Evolutionary conservation across 2,113 vertebrate species (phyloP).

Genomic region (Leiothrix lutea): DNA sequence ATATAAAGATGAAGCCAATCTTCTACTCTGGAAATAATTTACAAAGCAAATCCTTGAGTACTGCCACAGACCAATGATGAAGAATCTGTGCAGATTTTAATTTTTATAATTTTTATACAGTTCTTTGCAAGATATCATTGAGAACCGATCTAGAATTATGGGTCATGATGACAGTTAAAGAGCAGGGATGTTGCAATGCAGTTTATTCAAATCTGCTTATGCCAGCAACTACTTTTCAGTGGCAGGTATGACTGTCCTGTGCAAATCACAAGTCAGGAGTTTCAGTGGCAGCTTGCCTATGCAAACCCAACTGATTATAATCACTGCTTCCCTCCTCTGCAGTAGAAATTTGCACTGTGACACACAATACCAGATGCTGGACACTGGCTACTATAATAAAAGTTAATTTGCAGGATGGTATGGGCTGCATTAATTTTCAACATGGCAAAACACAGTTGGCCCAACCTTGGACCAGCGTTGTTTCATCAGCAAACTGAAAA

Average conservation of each 20-base stretch:
- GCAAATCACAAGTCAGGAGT: neutral
- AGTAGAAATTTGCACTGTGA: neutral
- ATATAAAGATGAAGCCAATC: neutral
- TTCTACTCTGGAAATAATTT: neutral
- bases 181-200: neutral
- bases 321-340: neutral
- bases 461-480: neutral
- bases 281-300: neutral
- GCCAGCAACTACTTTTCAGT: neutral
- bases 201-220: neutral
- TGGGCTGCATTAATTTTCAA: neutral
- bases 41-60: neutral
- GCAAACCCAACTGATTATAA: neutral
- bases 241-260: neutral
- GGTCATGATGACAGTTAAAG: neutral
- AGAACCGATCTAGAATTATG: neutral
- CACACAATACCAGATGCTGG: neutral
- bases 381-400: constrained; percentile 44
- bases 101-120: neutral
- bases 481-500: constrained; percentile 39
- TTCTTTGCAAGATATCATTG: neutral
- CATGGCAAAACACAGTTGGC: neutral
- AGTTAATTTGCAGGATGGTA: constrained; percentile 43
- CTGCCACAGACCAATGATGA: neutral
- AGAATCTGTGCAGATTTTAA: neutral